Evolutionary conservation across 2,113 vertebrate genomes (phyloP).

Genomic region (Tretioscincus oriximinensis): DNA sequence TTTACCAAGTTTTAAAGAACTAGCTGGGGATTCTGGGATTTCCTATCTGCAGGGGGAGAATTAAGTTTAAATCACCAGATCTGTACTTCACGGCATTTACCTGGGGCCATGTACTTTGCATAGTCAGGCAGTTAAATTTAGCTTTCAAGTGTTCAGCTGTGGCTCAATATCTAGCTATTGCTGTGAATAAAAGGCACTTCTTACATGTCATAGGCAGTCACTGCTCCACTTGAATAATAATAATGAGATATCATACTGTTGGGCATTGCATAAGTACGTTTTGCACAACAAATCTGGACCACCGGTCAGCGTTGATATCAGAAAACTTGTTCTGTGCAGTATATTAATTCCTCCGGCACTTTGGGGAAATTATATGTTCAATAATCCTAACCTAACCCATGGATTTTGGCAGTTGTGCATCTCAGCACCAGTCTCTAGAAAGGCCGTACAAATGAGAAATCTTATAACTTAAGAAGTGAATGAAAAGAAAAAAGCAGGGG

Average conservation of each 20-base stretch:
- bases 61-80: constrained; percentile 22
- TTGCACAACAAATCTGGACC: not conserved
- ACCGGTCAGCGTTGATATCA: not conserved
- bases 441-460: not conserved
- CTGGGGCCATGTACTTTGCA: constrained; percentile 13
- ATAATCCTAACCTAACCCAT: not conserved
- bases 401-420: not conserved
- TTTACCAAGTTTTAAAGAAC: not conserved
- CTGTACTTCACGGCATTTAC: constrained; percentile 11
- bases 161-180: constrained; percentile 17
- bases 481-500: not conserved
- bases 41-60: not conserved
- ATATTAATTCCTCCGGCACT: not conserved
- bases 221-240: not conserved
- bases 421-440: not conserved
- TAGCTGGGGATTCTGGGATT: constrained; percentile 17
- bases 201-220: not conserved
- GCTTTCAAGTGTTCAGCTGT: not conserved
- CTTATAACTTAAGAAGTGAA: not conserved
- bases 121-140: constrained; percentile 9
- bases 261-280: rapidly evolving
- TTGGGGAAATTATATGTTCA: constrained; percentile 11
- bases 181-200: not conserved
- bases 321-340: not conserved
- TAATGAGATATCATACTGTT: not conserved